Conservation (phyloP, 2,888 invertebrate species). For the Quadriops clusia region DNA sequence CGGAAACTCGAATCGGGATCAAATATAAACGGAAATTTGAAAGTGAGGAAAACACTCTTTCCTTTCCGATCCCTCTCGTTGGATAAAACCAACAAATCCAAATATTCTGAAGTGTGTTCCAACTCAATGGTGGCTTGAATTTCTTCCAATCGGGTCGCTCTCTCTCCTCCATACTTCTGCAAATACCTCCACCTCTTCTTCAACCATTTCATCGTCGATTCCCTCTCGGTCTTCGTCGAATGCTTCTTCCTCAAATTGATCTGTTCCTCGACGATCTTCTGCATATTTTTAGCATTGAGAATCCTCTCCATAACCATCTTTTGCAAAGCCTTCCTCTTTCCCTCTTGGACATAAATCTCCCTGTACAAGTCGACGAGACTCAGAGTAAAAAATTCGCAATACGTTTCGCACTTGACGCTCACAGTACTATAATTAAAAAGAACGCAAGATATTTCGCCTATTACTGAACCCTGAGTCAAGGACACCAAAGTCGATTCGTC, state of each 20-base stretch:
- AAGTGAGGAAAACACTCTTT: conserved; percentile 29
- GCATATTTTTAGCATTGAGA: conserved; percentile 1
- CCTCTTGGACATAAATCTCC: background rate
- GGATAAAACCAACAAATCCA: conserved; percentile 13
- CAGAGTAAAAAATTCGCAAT: conserved; percentile 41
- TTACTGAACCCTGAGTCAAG: conserved; percentile 40
- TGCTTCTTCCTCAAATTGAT: conserved; percentile 3
- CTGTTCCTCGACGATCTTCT: conserved; percentile 1
- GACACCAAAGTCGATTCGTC: conserved; percentile 44
- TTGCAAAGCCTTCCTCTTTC: conserved; percentile 1
- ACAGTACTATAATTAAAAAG: conserved; percentile 33
- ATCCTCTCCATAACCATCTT: background rate
- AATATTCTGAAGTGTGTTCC: conserved; percentile 10
- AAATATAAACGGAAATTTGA: conserved; percentile 39
- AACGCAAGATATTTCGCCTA: conserved; percentile 40
- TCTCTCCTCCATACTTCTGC: conserved; percentile 6
- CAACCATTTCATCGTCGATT: conserved; percentile 9
- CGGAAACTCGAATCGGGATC: conserved; percentile 37
- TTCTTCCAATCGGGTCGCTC: conserved; percentile 29
- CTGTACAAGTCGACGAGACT: conserved; percentile 17
- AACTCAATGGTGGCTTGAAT: conserved; percentile 8
- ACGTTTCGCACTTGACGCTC: conserved; percentile 25
- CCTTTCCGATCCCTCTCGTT: conserved; percentile 11
- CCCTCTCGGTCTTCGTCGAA: conserved; percentile 9
- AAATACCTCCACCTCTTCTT: conserved; percentile 11